Evolutionary conservation across 1,140 invertebrate genomes (phyloP).

Genomic region (Homalodisca vitripennis): DNA sequence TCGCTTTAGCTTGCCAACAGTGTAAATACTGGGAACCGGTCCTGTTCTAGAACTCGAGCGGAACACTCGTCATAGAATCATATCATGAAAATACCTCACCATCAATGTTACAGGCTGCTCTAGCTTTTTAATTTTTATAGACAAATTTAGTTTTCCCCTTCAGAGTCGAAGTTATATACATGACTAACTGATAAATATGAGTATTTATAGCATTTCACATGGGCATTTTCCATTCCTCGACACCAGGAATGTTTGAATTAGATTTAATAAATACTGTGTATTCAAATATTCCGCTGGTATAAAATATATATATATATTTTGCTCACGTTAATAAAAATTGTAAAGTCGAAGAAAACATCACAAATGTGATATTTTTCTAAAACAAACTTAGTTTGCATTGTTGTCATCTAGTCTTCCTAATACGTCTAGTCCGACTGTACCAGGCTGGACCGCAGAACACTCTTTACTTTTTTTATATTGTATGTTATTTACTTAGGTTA

Average conservation of each 20-base stretch:
- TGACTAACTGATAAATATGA: not conserved
- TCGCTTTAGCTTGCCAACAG: conserved; percentile 12
- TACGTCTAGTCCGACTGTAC: conserved; percentile 14
- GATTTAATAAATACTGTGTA: conserved; percentile 22
- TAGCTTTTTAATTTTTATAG: conserved; percentile 26
- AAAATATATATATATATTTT: conserved; percentile 26
- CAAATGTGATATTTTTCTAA: conserved; percentile 20
- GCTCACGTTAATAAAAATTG: conserved; percentile 17
- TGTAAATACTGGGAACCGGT: not conserved
- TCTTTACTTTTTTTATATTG: conserved; percentile 1
- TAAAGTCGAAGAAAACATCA: conserved; percentile 25
- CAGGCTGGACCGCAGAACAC: conserved; percentile 2
- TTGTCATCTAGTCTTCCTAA: conserved; percentile 28
- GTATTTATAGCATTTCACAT: conserved; percentile 30
- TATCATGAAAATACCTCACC: conserved; percentile 25
- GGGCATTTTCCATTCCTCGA: conserved; percentile 33
- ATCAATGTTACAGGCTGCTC: conserved; percentile 1
- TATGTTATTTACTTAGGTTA: conserved; percentile 9
- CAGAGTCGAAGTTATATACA: conserved; percentile 1
- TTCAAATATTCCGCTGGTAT: conserved; percentile 21
- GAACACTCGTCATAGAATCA: conserved; percentile 19
- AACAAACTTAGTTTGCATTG: conserved; percentile 22
- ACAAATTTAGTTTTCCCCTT: conserved; percentile 21
- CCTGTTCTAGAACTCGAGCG: too few species aligned
- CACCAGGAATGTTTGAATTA: conserved; percentile 16